A percentile compares a stretch with the other conserved stretches of the same genome.
Conservation (phyloP, 2,888 invertebrate genomes). For the Megalurothrips usitatus region DNA sequence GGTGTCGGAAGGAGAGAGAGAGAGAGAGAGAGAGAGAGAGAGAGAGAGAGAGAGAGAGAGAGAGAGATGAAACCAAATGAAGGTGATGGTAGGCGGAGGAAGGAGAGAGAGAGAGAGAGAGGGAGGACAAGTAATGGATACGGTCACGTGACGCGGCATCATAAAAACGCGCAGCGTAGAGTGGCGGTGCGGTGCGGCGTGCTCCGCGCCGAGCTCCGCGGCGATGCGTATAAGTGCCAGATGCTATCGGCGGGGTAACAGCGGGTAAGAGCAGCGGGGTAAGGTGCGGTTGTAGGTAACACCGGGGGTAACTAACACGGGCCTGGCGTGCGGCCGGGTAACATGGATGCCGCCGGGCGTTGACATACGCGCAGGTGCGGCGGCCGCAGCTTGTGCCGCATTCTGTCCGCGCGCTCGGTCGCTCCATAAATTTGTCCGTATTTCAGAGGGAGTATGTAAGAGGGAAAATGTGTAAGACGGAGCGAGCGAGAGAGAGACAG, state of each 20-base stretch:
- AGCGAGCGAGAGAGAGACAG: too few species aligned
- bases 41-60: not conserved
- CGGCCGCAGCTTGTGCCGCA: too few species aligned
- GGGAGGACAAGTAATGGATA: not conserved
- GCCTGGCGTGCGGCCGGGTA: too few species aligned
- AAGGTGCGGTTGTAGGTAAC: too few species aligned
- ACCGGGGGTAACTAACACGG: too few species aligned
- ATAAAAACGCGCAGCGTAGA: not conserved
- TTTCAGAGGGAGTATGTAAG: too few species aligned
- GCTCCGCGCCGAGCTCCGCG: not conserved
- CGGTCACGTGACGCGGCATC: constrained; percentile 1
- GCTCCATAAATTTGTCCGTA: too few species aligned
- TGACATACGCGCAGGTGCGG: too few species aligned
- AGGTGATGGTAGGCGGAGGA: too few species aligned
- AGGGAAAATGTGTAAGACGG: too few species aligned
- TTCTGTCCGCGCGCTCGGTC: too few species aligned
- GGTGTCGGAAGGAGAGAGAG: not conserved
- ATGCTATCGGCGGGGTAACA: not conserved
- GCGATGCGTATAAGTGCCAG: not conserved
- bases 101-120: not conserved
- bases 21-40: not conserved
- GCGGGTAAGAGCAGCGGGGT: not conserved
- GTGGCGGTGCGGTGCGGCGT: not conserved
- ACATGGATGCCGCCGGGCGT: too few species aligned
- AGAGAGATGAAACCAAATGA: not conserved